Evolutionary conservation across 2,888 invertebrate species (phyloP), one percentile per base, ranked within the genome.

Genomic region (Mesoligia furuncula): DNA sequence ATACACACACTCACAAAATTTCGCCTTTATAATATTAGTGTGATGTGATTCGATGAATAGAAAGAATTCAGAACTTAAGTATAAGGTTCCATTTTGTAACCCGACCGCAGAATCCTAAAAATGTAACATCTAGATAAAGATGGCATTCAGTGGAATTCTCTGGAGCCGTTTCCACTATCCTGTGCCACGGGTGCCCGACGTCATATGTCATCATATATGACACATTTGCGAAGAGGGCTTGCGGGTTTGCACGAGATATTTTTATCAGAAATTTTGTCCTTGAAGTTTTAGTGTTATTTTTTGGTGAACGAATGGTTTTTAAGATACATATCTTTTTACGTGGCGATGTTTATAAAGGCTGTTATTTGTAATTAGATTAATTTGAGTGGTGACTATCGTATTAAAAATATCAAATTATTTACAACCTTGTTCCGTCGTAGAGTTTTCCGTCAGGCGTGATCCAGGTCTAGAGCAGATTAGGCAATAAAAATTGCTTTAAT

Each of bases 131-230:
- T 72, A 80, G 73, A 72, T 75, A 81, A 73, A 73, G 51, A 73
- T 80, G 65, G 24, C 39, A 61, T 78, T 78, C 72, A n/a, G 57
- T 54, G 64, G 61, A 65, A 79, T 77, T 77, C 82, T 84, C 80
- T 65, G 70, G 71, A 77, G 77, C 39, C 70, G 1, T 62, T 73
- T 82, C 75, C 81, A 84, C 87, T 85, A 88, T 83, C 73, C 51
- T 74, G 80, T 79, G 45, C 64, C 62, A 42, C 27, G 42, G 59
- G 54, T 81, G 74, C 68, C 72, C 54, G 67, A 67, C 61, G 70
- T 81, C 77, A 75, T 71, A 75, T 76, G 45, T 45, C 15, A 5
- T 45, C 45, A 36, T 36, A 15, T 45, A 15, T 77, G 74, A 77
- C 78, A 87, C 77, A 80, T 83, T 81, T 80, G 68, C 62, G 61